Conservation (phyloP, 2,797 vertebrate species). For the Takifugu rubripes region DNA sequence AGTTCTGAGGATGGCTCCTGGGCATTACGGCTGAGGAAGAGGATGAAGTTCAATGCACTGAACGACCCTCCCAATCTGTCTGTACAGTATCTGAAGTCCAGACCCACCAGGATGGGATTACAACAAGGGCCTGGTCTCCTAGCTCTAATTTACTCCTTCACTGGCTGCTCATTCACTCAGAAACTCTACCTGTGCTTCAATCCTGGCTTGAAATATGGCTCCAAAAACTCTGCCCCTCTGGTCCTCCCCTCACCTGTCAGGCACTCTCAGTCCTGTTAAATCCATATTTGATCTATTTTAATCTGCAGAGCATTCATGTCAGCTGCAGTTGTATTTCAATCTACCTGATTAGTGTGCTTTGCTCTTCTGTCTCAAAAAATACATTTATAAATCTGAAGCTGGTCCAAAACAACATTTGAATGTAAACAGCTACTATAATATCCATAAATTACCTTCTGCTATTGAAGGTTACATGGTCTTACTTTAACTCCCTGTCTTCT, state of each 20-base stretch:
- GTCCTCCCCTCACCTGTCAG: neutral
- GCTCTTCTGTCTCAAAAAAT: too few species aligned
- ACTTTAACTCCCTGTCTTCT: too few species aligned
- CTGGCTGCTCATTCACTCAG: slow-evolving; percentile 7
- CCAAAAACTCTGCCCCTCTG: slow-evolving; percentile 3
- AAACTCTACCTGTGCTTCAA: neutral
- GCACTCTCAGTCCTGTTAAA: neutral
- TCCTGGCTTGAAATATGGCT: neutral
- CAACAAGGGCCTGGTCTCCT: slow-evolving; percentile 14
- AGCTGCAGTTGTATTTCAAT: too few species aligned
- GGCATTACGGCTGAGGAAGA: neutral
- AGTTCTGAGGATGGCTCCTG: neutral
- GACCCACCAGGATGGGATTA: slow-evolving; percentile 1
- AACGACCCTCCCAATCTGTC: accelerated
- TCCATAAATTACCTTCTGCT: too few species aligned
- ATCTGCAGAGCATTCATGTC: too few species aligned
- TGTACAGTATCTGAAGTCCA: neutral
- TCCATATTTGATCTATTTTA: too few species aligned
- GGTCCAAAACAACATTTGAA: too few species aligned
- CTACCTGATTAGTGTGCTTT: too few species aligned
- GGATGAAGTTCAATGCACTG: neutral
- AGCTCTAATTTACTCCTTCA: slow-evolving; percentile 16
- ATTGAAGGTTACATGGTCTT: too few species aligned
- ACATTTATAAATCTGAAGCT: too few species aligned
- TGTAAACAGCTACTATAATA: too few species aligned